These are phyloP conservation scores for Diarsia rubi DNA, from an alignment of 2,888 invertebrate species.

Conservation along the genomic window DNA sequence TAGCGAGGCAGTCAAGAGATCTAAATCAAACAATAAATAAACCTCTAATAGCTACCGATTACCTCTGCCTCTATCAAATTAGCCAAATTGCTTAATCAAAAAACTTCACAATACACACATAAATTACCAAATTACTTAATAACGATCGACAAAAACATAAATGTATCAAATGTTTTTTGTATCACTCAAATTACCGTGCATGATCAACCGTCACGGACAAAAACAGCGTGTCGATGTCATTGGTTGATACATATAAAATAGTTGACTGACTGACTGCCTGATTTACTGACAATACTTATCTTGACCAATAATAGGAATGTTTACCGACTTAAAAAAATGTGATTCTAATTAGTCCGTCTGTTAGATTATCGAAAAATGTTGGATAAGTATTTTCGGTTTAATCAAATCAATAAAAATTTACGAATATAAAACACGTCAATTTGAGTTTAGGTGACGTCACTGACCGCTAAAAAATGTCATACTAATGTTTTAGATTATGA, in stretches of 20 bases:
- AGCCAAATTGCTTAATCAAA: conserved; percentile 40
- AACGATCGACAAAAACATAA: conserved; percentile 34
- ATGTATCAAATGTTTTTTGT: conserved; percentile 54
- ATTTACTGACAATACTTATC: conserved; percentile 4
- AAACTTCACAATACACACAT: conserved; percentile 43
- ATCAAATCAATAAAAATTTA: too few relatives aligned
- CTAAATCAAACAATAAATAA: not conserved
- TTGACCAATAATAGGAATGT: too few relatives aligned
- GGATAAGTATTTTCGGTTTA: too few relatives aligned
- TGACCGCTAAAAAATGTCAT: too few relatives aligned
- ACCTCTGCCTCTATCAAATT: conserved; percentile 31
- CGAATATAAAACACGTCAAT: too few relatives aligned
- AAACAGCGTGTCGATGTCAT: conserved; percentile 34
- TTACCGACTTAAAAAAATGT: too few relatives aligned
- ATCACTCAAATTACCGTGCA: conserved; percentile 38
- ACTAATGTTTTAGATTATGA: too few relatives aligned
- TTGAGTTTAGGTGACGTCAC: too few relatives aligned
- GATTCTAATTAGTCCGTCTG: too few relatives aligned
- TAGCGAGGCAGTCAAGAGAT: too few relatives aligned
- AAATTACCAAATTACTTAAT: conserved; percentile 32
- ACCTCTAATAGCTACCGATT: conserved; percentile 15
- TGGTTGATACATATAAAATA: conserved; percentile 12
- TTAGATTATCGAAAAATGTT: too few relatives aligned
- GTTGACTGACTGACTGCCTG: not conserved
- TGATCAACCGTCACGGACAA: conserved; percentile 41